Base-by-base conservation (phyloP, 2,113 vertebrate species). In the Calidris pugnax region DNA sequence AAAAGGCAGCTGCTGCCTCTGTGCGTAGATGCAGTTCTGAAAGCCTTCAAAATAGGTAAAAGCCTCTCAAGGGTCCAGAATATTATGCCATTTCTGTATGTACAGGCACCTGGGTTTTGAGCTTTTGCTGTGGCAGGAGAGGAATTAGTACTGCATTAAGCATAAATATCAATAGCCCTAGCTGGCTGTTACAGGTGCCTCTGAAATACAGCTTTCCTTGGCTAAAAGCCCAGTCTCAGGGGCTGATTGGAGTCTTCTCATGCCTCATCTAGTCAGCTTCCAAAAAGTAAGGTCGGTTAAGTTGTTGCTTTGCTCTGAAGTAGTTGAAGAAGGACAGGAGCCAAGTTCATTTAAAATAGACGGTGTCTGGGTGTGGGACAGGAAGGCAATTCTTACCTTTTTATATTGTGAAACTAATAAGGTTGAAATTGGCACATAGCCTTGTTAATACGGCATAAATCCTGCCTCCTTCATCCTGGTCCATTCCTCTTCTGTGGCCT, bases 361-460 rank as follows among this genome's bases (percentile, higher is more conserved):
- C 76, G n/a, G 60, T 73, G 45, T 78, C 89, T 94, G 69, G 75
- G 16, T 64, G 79, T 79, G 57, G 85, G 56, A 79, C 2, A 41
- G 63, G 73, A 91, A 93, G 63, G 77, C 75, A 79, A 19, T 86
- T 81, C 81, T 92, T 60, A 69, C 12, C 62, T 92, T 66, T 78
- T 76, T 79, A 68, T 91, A 55, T 55, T 79, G n/a, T 85, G 89
- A 82, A 89, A 50, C 67, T 97, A 95, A 94, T 85, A 89, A 81
- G 75, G 83, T 66, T 86, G 72, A 87, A 96, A 87, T 82, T 95
- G 92, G 84, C 77, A 50, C 45, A 16, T 20, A 64, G 90, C 80
- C 86, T 92, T 88, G 72, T 96, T 95, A 94, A 93, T 92, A 78
- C 62, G 94, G 67, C 59, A 96, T 95, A 94, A 94, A 97, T 95